phyloP scores from a whole-genome alignment of 2,113 vertebrate genomes.

The Grammomys surdaster region DNA sequence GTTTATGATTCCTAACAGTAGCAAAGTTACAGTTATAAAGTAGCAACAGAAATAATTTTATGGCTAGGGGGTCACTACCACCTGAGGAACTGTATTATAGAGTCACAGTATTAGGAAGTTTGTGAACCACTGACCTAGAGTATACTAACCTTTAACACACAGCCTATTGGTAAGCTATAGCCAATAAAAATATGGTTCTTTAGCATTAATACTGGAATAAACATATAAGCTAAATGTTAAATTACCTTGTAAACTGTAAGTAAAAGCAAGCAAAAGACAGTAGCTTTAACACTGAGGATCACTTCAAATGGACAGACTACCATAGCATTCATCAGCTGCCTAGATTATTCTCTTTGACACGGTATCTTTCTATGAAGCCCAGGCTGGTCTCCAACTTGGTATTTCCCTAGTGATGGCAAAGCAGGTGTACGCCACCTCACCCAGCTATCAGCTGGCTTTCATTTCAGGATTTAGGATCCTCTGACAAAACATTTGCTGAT shows the following conservation, averaged over 20 bases:
- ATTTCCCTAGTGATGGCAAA: neutral
- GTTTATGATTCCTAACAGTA: neutral
- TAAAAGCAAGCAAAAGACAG: constrained; percentile 26
- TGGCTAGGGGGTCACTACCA: neutral
- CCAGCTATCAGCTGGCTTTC: neutral
- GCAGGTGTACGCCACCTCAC: no score
- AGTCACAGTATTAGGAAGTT: neutral
- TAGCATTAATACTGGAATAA: neutral
- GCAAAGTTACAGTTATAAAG: neutral
- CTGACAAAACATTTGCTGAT: neutral
- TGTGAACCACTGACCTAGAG: neutral
- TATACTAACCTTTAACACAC: neutral
- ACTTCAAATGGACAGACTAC: neutral
- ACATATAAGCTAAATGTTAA: constrained; percentile 35
- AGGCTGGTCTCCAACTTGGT: neutral
- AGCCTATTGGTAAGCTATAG: neutral
- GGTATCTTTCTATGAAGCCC: neutral
- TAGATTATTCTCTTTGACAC: neutral
- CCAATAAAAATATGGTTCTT: neutral
- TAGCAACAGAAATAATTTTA: neutral
- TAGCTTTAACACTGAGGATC: constrained; percentile 2
- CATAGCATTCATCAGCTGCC: neutral
- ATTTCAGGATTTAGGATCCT: constrained; percentile 11
- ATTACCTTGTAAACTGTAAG: constrained; percentile 38
- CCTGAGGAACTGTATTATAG: neutral